These are phyloP conservation scores for Ancistrus triradiatus DNA, from an alignment of 2,113 vertebrate genomes.

Conservation along the genomic window DNA sequence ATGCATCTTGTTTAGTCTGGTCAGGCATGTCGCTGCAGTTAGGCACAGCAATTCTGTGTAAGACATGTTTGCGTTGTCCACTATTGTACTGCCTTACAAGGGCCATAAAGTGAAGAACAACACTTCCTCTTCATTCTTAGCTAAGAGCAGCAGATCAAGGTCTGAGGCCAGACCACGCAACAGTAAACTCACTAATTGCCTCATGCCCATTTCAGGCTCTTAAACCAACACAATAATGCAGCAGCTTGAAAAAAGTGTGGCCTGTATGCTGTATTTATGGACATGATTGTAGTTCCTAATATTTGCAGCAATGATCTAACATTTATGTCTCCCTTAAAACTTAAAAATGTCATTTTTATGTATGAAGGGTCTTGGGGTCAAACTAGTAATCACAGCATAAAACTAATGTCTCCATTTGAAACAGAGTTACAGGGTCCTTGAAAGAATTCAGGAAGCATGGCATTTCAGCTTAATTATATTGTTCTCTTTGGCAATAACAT, in stretches of 20 bases:
- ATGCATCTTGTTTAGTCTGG: too few relatives aligned
- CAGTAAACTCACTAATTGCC: constrained; percentile 50
- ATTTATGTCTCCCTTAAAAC: too few relatives aligned
- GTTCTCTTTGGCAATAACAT: too few relatives aligned
- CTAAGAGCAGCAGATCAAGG: constrained; percentile 13
- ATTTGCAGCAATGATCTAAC: too few relatives aligned
- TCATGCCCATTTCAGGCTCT: constrained; percentile 1
- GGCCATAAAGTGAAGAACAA: constrained; percentile 26
- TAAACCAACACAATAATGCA: constrained; percentile 1
- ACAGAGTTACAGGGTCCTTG: too few relatives aligned
- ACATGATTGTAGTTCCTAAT: too few relatives aligned
- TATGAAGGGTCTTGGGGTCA: background rate
- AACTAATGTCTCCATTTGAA: too few relatives aligned
- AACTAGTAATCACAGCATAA: background rate
- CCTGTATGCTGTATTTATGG: background rate
- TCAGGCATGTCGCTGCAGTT: constrained; percentile 8
- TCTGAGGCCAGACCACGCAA: constrained; percentile 39
- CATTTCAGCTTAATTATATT: too few relatives aligned
- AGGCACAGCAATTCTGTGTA: constrained; percentile 12
- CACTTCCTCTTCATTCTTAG: constrained; percentile 11
- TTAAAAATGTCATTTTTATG: background rate
- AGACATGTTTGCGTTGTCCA: constrained; percentile 3
- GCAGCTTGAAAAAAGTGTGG: background rate
- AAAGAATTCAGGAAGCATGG: too few relatives aligned
- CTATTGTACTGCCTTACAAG: constrained; percentile 26